These are phyloP conservation scores for Diglossa cyanea DNA, from an alignment of 2,797 vertebrate species.

Conservation along the genomic window DNA sequence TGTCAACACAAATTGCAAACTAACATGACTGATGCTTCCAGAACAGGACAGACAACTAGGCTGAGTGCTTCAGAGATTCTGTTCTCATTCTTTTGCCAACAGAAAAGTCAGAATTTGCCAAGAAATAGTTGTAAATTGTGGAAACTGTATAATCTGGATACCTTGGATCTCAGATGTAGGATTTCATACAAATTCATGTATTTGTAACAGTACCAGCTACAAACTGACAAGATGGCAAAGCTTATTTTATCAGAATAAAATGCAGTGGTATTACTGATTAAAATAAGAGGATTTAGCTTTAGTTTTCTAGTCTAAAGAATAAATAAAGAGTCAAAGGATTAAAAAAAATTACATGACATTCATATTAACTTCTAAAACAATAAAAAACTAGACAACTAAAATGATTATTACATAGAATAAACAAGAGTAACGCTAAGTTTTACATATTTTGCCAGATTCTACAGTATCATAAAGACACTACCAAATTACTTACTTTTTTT, in stretches of 20 bases:
- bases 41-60: not conserved
- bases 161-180: not conserved
- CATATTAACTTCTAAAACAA: not conserved
- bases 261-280: not conserved
- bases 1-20: not conserved
- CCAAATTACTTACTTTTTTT: conserved; percentile 83
- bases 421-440: not conserved
- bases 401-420: not conserved
- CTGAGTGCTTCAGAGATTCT: not conserved
- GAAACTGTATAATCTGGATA: not conserved
- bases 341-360: not conserved
- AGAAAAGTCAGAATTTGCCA: not conserved
- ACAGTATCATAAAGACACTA: not conserved
- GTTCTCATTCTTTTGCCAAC: not conserved
- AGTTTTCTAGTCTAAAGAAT: not conserved
- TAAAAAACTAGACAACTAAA: not conserved
- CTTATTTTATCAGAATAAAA: not conserved
- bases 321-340: not conserved
- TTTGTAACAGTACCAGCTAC: not conserved
- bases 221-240: not conserved
- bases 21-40: not conserved
- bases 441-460: not conserved
- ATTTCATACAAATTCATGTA: not conserved
- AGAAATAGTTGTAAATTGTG: not conserved
- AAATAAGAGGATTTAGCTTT: not conserved